Evolutionary conservation across 1,140 invertebrate genomes (phyloP), one percentile per base, ranked within the genome.

Genomic region (Lordiphosa clarofinis): DNA sequence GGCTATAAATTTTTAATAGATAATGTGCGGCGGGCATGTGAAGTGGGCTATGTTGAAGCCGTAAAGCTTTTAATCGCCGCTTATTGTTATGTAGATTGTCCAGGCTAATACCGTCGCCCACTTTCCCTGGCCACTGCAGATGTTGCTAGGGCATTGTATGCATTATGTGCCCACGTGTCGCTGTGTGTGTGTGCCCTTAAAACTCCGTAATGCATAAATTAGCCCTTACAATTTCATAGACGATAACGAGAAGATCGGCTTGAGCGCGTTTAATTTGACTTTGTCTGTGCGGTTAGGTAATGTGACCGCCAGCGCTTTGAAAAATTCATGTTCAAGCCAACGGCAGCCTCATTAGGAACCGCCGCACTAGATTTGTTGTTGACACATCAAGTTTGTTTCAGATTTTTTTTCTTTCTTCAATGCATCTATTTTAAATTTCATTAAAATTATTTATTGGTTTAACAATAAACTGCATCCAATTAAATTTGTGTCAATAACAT

Each of bases 1-100:
- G 76, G 72, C 78, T 61, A 81, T 81, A 81, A 81, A 81, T 81
- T 81, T 81, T 81, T 81, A 81, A 81, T 81, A 81, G 76, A 81
- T 81, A 81, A 81, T 81, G 73, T 81, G 75, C 75, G 76, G 57
- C 49, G 69, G 72, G 66, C 62, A 75, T 72, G 76, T 72, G 71
- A 82, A 76, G 73, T 84, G 76, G 72, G 53, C 61, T 58, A 56
- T 61, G 74, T 57, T 49, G 63, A 62, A 78, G 74, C 65, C 65
- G 70, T 75, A 67, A 72, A 82, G 75, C 75, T 75, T 81, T 82
- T 81, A 81, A 81, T 84, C 76, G 76, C 62, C 78, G 78, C 78
- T 81, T 81, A 81, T 81, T 81, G 76, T 81, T 81, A 81, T 81
- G 76, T 82, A 81, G 76, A 81, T 81, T 82, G 78, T 67, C 46